Conservation (phyloP, 1,140 invertebrate species). For the Drosophila arizonae region DNA sequence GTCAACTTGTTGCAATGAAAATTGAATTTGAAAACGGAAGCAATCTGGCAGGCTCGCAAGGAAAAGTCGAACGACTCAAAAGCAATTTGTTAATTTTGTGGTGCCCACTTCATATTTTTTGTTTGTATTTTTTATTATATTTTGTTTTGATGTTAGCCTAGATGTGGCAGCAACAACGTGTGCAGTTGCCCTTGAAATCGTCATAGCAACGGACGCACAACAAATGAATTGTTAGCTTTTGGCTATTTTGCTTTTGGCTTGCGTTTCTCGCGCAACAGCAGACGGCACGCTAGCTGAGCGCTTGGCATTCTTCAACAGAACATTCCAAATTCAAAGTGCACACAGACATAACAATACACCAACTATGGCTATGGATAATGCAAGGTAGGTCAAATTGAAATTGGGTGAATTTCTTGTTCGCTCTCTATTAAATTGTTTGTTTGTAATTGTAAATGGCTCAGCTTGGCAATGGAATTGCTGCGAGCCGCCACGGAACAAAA, state of each 20-base stretch:
- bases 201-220: constrained; percentile 42
- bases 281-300: constrained; percentile 9
- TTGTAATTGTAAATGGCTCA: constrained; percentile 1
- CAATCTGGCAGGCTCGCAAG: constrained; percentile 20
- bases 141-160: constrained; percentile 2
- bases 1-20: constrained; percentile 19
- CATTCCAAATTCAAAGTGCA: constrained; percentile 31
- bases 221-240: constrained; percentile 30
- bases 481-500: constrained; percentile 40
- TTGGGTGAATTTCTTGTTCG: background rate
- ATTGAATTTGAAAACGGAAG: constrained; percentile 30
- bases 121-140: background rate
- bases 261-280: constrained; percentile 10
- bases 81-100: constrained; percentile 12
- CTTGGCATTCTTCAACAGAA: constrained; percentile 16
- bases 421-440: no score
- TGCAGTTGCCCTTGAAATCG: constrained; percentile 29
- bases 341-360: background rate
- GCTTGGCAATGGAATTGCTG: constrained; percentile 54
- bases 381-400: constrained; percentile 12
- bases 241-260: constrained; percentile 10
- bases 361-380: constrained; percentile 25
- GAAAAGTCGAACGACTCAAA: background rate
- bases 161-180: background rate
- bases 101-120: constrained; percentile 3